phyloP scores from a whole-genome alignment of 2,797 vertebrate species.

The Premnoplex brunnescens region DNA sequence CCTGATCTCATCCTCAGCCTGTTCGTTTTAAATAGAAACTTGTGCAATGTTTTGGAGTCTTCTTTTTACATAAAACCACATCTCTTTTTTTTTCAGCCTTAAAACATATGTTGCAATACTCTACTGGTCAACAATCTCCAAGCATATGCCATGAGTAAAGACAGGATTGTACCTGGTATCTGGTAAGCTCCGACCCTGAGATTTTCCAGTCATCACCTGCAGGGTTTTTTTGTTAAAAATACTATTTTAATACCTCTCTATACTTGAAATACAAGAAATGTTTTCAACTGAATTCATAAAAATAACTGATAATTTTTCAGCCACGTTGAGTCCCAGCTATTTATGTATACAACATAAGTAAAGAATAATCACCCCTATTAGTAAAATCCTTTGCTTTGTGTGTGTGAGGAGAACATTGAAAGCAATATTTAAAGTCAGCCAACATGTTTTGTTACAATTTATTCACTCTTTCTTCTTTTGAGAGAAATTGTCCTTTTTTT shows the following conservation, averaged over 20 bases:
- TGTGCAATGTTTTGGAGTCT: constrained; percentile 4
- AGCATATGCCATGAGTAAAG: not conserved
- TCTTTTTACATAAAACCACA: not conserved
- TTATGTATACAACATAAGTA: not conserved
- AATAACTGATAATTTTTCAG: not conserved
- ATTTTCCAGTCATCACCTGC: not conserved
- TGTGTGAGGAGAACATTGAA: not conserved
- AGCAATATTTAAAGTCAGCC: not conserved
- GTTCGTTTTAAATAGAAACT: not conserved
- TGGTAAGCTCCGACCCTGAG: not conserved
- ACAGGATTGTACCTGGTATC: not conserved
- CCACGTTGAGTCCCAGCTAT: not conserved
- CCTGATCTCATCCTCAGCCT: not conserved
- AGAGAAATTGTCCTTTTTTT: not conserved
- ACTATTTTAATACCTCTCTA: not conserved
- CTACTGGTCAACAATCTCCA: not conserved
- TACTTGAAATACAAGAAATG: not conserved
- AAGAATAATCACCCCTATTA: not conserved
- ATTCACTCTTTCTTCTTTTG: not conserved
- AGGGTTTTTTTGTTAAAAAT: not conserved
- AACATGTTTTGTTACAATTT: not conserved
- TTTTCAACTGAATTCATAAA: not conserved
- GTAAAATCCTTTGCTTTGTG: not conserved
- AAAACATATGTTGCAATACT: not conserved
- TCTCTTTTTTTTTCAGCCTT: not conserved